A percentile compares a stretch with the other conserved stretches of the same genome.
Conservation (phyloP, 2,797 vertebrate species). For the Limnodromus scolopaceus region DNA sequence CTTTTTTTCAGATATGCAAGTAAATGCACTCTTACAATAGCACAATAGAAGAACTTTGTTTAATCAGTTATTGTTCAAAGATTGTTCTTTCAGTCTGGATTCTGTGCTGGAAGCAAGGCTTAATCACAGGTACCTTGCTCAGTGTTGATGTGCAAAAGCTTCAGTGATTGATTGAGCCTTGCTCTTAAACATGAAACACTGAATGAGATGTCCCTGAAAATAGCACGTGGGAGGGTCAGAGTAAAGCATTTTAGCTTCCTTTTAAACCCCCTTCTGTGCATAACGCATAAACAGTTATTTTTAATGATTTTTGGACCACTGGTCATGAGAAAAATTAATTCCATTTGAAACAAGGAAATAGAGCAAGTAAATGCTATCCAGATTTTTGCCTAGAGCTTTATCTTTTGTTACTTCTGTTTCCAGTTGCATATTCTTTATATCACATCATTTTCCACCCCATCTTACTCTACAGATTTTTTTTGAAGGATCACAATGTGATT, state of each 20-base stretch:
- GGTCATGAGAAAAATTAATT: constrained; percentile 3
- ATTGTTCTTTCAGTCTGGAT: not conserved
- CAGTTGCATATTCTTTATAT: not conserved
- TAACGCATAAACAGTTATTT: constrained; percentile 18
- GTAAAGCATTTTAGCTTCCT: not conserved
- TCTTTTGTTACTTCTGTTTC: constrained; percentile 24
- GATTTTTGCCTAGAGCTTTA: constrained; percentile 19
- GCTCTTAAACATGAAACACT: not conserved
- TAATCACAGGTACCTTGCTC: not conserved
- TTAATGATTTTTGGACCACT: constrained; percentile 16
- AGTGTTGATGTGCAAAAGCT: not conserved
- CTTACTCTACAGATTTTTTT: not conserved
- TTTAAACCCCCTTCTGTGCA: not conserved
- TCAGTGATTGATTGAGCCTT: not conserved
- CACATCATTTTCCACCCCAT: not conserved
- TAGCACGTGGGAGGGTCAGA: not conserved
- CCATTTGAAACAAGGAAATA: constrained; percentile 11
- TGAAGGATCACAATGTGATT: not conserved
- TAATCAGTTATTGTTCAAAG: not conserved
- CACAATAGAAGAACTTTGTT: not conserved
- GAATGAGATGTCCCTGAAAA: not conserved
- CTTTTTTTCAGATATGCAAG: not conserved
- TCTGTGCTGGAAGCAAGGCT: not conserved
- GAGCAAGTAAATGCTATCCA: not conserved
- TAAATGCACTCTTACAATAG: not conserved